Conservation (phyloP, 2,888 invertebrate species). For the Biston betularia region DNA sequence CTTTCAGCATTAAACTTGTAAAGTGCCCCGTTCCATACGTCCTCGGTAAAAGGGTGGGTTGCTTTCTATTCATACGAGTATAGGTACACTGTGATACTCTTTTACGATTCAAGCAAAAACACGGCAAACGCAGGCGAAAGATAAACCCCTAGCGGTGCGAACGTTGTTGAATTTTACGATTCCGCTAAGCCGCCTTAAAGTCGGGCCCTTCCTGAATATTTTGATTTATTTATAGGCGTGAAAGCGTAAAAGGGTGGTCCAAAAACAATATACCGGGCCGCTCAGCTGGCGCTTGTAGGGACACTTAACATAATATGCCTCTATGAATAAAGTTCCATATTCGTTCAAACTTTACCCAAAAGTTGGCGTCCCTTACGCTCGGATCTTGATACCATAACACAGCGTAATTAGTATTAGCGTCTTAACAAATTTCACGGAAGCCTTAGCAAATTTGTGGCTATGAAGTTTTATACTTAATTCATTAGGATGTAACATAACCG, state of each 20-base stretch:
- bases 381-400: conserved; percentile 34
- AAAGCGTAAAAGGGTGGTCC: conserved; percentile 83
- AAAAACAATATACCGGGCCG: conserved; percentile 80
- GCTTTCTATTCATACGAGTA: conserved; percentile 76
- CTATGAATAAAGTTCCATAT: conserved; percentile 61
- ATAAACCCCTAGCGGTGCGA: conserved; percentile 80
- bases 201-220: conserved; percentile 85
- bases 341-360: conserved; percentile 44
- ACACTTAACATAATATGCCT: conserved; percentile 71
- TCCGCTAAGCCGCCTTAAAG: conserved; percentile 85
- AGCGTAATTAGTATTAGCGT: conserved; percentile 60
- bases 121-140: conserved; percentile 76
- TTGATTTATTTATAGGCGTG: conserved; percentile 86
- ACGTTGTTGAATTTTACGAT: conserved; percentile 86
- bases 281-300: conserved; percentile 66
- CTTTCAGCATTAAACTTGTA: conserved; percentile 75
- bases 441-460: conserved; percentile 71
- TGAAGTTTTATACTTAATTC: conserved; percentile 78
- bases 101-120: conserved; percentile 84
- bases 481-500: conserved; percentile 78
- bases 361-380: conserved; percentile 42
- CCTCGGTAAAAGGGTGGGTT: conserved; percentile 75
- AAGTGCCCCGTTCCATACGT: conserved; percentile 75
- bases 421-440: conserved; percentile 59
- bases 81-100: conserved; percentile 72